Percentiles rank a stretch among this genome's conserved stretches.
phyloP scores from a whole-genome alignment of 1,140 invertebrate genomes.

The Drosophila virilis region DNA sequence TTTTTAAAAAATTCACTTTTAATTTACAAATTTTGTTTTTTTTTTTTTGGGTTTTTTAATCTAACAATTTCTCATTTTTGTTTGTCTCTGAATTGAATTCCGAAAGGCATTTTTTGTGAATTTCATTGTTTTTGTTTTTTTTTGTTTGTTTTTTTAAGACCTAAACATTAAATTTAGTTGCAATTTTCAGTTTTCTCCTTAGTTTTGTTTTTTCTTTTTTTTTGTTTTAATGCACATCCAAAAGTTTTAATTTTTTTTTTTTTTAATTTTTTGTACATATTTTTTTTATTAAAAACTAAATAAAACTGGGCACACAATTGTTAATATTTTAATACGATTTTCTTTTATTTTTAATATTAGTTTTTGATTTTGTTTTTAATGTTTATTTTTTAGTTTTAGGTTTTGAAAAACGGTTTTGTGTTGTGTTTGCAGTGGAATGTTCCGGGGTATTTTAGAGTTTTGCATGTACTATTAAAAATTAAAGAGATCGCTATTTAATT shows the following conservation, averaged over 20 bases:
- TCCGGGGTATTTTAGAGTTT: constrained; percentile 51
- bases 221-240: constrained; percentile 48
- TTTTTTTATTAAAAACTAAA: constrained; percentile 54
- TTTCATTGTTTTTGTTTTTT: constrained; percentile 23
- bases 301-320: constrained; percentile 73
- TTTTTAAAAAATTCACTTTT: constrained; percentile 60
- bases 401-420: constrained; percentile 20
- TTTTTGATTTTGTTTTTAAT: constrained; percentile 46
- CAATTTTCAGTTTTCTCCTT: constrained; percentile 34
- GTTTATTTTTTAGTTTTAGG: constrained; percentile 35
- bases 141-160: constrained; percentile 47
- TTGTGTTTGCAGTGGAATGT: constrained; percentile 58
- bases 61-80: constrained; percentile 49
- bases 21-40: constrained; percentile 48
- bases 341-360: constrained; percentile 36
- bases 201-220: constrained; percentile 10
- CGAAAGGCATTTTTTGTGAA: constrained; percentile 84
- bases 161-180: constrained; percentile 82
- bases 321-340: constrained; percentile 49
- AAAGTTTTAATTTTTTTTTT: constrained; percentile 55
- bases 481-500: constrained; percentile 80
- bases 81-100: constrained; percentile 82
- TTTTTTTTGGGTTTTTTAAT: constrained; percentile 27
- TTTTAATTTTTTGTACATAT: constrained; percentile 47
- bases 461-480: constrained; percentile 52